A percentile compares a stretch with the other conserved stretches of the same genome.
Evolutionary conservation across 2,113 vertebrate genomes (phyloP).

Genomic region (Silurus asotus): DNA sequence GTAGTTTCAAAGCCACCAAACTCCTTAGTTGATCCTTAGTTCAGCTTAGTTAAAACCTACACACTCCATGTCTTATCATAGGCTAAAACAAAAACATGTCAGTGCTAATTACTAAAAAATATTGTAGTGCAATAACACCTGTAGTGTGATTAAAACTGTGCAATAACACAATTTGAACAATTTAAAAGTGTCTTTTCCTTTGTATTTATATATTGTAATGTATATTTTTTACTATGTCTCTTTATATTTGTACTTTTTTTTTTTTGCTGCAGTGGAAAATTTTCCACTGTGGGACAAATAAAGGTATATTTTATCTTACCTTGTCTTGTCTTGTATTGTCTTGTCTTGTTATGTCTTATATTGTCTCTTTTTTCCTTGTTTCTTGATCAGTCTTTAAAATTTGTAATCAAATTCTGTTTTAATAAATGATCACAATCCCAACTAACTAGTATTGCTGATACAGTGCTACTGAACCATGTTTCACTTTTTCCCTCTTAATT

Average conservation of each 20-base stretch:
- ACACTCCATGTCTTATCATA: conserved; percentile 4
- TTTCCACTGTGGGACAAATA: too few species aligned
- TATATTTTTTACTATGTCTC: too few species aligned
- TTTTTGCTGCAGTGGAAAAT: too few species aligned
- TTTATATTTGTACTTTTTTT: too few species aligned
- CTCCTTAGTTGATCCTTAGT: neutral
- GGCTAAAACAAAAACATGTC: neutral
- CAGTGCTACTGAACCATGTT: neutral
- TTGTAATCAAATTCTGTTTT: neutral
- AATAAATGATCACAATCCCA: neutral
- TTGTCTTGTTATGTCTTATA: too few species aligned
- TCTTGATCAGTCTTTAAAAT: neutral
- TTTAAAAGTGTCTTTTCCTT: too few species aligned
- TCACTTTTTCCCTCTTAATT: conserved; percentile 7
- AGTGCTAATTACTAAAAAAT: neutral
- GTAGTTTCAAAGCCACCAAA: neutral
- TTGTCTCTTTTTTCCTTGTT: neutral
- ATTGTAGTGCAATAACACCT: too few species aligned
- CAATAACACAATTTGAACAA: too few species aligned
- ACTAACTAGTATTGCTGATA: conserved; percentile 10
- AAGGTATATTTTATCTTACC: too few species aligned
- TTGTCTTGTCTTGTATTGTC: too few species aligned
- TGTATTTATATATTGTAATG: too few species aligned
- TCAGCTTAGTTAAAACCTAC: neutral
- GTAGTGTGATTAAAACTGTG: too few species aligned